Conservation (phyloP, 1,140 invertebrate species). For the Drosophila sproati region DNA sequence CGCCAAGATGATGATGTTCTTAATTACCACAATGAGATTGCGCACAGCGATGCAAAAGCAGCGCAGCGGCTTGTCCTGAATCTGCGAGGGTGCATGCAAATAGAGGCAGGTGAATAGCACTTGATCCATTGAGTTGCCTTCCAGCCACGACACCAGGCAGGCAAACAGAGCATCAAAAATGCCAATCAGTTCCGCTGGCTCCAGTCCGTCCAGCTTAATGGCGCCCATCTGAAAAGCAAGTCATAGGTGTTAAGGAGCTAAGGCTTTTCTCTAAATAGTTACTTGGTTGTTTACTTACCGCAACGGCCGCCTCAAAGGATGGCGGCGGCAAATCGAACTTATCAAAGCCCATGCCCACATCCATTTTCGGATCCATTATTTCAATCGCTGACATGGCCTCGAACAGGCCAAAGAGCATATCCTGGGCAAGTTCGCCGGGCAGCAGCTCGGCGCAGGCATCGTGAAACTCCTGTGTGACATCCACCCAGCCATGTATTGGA, state of each 20-base stretch:
- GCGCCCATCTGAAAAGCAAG: slow-evolving; percentile 87
- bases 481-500: slow-evolving; percentile 87
- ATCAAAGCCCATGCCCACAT: slow-evolving; percentile 98
- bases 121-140: slow-evolving; percentile 97
- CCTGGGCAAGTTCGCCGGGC: slow-evolving; percentile 95
- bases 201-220: slow-evolving; percentile 92
- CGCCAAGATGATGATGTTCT: slow-evolving; percentile 95
- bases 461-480: slow-evolving; percentile 90
- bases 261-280: slow-evolving; percentile 11
- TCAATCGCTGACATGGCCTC: slow-evolving; percentile 99
- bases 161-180: slow-evolving; percentile 97
- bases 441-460: slow-evolving; percentile 90
- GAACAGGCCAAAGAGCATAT: slow-evolving; percentile 96
- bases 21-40: slow-evolving; percentile 95
- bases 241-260: not conserved
- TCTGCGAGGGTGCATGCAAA: slow-evolving; percentile 94
- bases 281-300: slow-evolving; percentile 85
- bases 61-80: slow-evolving; percentile 93
- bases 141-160: slow-evolving; percentile 97
- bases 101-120: slow-evolving; percentile 99
- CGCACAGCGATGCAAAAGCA: slow-evolving; percentile 95
- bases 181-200: slow-evolving; percentile 90
- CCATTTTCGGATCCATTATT: slow-evolving; percentile 99
- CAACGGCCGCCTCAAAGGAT: slow-evolving; percentile 94
- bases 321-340: slow-evolving; percentile 92